Evolutionary conservation across 2,113 vertebrate species (phyloP).

Genomic region (Istiophorus platypterus): DNA sequence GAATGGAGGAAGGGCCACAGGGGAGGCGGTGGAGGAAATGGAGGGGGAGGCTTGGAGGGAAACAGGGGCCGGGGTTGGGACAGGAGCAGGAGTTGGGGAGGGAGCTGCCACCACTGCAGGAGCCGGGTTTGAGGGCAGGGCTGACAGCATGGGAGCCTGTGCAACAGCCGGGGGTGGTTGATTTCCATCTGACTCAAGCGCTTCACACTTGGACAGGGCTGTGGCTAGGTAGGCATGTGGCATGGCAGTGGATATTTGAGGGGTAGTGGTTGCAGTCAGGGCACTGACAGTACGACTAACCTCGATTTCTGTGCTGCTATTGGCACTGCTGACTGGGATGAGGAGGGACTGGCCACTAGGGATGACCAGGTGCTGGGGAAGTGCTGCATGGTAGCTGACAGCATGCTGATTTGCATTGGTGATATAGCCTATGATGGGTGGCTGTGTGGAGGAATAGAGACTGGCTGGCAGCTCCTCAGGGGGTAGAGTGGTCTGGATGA

Average conservation of each 20-base stretch:
- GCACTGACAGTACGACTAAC: slow-evolving; percentile 87
- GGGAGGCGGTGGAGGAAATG: slow-evolving; percentile 87
- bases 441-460: slow-evolving; percentile 92
- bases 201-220: slow-evolving; percentile 90
- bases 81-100: slow-evolving; percentile 76
- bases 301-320: slow-evolving; percentile 83
- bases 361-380: slow-evolving; percentile 96
- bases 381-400: slow-evolving; percentile 90
- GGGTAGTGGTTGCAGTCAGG: slow-evolving; percentile 88
- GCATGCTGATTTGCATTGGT: slow-evolving; percentile 85
- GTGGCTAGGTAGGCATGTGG: slow-evolving; percentile 95
- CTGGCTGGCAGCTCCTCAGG: slow-evolving; percentile 90
- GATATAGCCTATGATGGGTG: slow-evolving; percentile 96
- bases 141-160: slow-evolving; percentile 84
- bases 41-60: slow-evolving; percentile 87
- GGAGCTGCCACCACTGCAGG: slow-evolving; percentile 58
- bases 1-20: slow-evolving; percentile 92
- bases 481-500: slow-evolving; percentile 93
- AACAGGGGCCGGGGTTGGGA: slow-evolving; percentile 67
- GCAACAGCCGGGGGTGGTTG: slow-evolving; percentile 50
- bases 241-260: slow-evolving; percentile 90
- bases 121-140: slow-evolving; percentile 82
- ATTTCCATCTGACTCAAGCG: slow-evolving; percentile 81
- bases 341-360: slow-evolving; percentile 94
- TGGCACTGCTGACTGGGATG: slow-evolving; percentile 89